These are phyloP conservation scores for Calidris pygmaea DNA, from an alignment of 2,113 vertebrate genomes.

Conservation along the genomic window DNA sequence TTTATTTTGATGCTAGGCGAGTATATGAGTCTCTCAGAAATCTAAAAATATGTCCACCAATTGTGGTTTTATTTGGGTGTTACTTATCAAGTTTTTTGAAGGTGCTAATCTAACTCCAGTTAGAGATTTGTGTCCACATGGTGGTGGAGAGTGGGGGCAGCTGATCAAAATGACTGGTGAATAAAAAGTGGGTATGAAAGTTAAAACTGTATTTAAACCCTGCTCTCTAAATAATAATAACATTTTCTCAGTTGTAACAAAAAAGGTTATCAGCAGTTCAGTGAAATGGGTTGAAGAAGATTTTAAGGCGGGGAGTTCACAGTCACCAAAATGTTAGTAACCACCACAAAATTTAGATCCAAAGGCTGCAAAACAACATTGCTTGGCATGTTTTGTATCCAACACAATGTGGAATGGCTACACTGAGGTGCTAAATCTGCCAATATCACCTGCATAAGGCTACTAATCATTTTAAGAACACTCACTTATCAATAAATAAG, in stretches of 20 bases:
- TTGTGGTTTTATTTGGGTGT: not conserved
- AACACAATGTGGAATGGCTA: not conserved
- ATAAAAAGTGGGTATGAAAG: not conserved
- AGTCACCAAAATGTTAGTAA: not conserved
- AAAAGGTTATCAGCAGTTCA: not conserved
- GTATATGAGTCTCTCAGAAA: not conserved
- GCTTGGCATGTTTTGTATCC: not conserved
- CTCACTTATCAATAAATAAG: not conserved
- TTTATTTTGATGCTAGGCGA: constrained; percentile 17
- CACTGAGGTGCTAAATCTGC: not conserved
- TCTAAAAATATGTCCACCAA: not conserved
- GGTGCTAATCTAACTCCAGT: not conserved
- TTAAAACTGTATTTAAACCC: not conserved
- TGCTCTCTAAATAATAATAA: not conserved
- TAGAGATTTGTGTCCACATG: not conserved
- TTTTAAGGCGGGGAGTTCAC: not conserved
- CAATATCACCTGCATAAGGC: not conserved
- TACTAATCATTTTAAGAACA: not conserved
- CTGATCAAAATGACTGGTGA: not conserved
- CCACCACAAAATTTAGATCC: not conserved
- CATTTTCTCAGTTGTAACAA: not conserved
- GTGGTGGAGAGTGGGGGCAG: not conserved
- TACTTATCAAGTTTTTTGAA: not conserved
- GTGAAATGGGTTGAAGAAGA: not conserved
- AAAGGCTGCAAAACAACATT: not conserved